Conservation (phyloP, 2,797 vertebrate species). For the Acanthiza pusilla region DNA sequence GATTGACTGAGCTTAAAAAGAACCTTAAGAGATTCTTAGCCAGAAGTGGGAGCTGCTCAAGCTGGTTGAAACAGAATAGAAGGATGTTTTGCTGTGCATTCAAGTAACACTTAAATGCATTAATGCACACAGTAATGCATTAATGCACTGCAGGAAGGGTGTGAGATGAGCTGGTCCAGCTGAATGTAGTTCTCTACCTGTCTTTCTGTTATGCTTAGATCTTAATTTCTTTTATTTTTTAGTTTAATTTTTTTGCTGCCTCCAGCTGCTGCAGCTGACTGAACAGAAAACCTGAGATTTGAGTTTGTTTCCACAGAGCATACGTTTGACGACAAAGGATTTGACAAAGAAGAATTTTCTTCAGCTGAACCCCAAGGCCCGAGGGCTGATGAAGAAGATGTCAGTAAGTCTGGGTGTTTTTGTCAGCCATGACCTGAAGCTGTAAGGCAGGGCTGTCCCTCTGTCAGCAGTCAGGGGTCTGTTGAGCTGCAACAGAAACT, state of each 20-base stretch:
- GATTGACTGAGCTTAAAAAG: not conserved
- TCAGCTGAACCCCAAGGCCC: conserved; percentile 67
- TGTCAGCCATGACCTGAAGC: not conserved
- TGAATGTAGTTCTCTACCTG: not conserved
- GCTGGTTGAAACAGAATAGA: not conserved
- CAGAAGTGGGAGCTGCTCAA: not conserved
- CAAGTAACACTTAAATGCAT: not conserved
- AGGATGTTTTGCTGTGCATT: not conserved
- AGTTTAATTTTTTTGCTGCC: not conserved
- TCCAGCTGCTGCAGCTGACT: not conserved
- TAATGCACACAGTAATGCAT: not conserved
- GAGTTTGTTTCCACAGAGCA: conserved; percentile 47
- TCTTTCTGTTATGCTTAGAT: not conserved
- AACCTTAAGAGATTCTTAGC: not conserved
- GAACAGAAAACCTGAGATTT: not conserved
- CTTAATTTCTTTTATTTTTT: not conserved
- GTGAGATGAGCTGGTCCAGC: not conserved
- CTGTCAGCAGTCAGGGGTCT: not conserved
- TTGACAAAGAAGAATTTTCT: conserved; percentile 65
- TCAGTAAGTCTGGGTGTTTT: conserved; percentile 65
- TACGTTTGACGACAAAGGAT: conserved; percentile 72
- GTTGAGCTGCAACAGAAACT: not conserved
- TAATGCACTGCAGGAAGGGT: not conserved
- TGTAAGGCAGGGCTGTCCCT: not conserved
- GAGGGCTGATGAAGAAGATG: conserved; percentile 69